Evolutionary conservation across 1,140 invertebrate species (phyloP), one percentile per base, ranked within the genome.

Genomic region (Microplitis mediator): DNA sequence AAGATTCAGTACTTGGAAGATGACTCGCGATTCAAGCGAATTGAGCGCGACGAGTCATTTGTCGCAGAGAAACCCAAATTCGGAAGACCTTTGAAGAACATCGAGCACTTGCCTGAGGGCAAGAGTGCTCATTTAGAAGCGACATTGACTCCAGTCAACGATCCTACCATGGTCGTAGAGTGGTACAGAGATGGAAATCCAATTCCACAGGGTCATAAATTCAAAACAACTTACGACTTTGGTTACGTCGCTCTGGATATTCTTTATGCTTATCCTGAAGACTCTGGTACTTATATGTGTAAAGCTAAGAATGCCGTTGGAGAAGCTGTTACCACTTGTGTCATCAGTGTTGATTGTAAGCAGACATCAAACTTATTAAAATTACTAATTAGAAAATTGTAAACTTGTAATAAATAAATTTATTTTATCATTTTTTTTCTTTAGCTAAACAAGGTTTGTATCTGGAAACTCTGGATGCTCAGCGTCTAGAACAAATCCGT

Each of bases 171-270:
- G 94, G 91, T 93, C 71, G 95, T 99, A 23, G 96, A 98, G 88
- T 98, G 97, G 97, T 97, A 91, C 84, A 93, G 94, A 81, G 96
- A 98, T 87, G 97, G 96, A 67, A 90, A 91, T 78, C 95, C 96
- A 1, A 92, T 98, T 77, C 92, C 93, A 77, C 94, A 95, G 80
- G 95, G 95, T 77, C 95, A 96, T 80, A 91, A 95, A 76, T 96
- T 96, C 85, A 95, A 96, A 84, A 96, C 95, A 6, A 95, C 94
- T 4, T 96, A 98, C 80, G 97, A 99, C 82, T 98, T 98, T 88
- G 97, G 97, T 72, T 98, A 96, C 84, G 96, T 98, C 5, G 95
- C 96, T 65, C 88, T 99, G 50, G 97, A 98, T 84, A 95, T 99
- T 79, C 88, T 98, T n/a, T 98, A 98, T 86, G 95, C 95, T 54